phyloP scores from a whole-genome alignment of 2,797 vertebrate species.

The Peromyscus melanophrys region DNA sequence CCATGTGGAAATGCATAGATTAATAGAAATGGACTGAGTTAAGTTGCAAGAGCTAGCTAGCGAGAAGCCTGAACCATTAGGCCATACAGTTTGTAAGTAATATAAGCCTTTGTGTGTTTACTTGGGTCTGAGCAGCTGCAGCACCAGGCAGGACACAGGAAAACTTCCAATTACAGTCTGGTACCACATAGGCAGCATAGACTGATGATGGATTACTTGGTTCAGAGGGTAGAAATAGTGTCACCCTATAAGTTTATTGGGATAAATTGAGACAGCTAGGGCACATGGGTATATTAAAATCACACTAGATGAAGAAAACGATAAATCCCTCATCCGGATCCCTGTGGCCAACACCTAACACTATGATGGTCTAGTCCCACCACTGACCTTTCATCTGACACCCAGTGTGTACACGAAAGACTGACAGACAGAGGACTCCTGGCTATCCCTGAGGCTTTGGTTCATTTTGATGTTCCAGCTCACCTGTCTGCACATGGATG shows the following conservation, averaged over 20 bases:
- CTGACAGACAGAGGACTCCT: background rate
- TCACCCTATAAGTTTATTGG: background rate
- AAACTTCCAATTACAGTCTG: background rate
- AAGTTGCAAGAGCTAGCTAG: no score
- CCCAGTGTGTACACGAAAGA: background rate
- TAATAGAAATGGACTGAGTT: no score
- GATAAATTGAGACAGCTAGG: background rate
- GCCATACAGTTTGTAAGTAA: no score
- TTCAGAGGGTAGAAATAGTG: background rate
- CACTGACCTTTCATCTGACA: background rate
- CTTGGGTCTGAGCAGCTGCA: no score
- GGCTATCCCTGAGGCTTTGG: background rate
- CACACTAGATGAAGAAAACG: background rate
- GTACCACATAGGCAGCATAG: no score
- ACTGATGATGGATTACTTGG: background rate
- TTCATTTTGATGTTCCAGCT: background rate
- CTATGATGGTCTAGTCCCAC: background rate
- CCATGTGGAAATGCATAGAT: no score
- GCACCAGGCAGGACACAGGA: no score
- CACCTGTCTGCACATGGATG: background rate
- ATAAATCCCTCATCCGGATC: background rate
- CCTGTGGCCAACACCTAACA: background rate
- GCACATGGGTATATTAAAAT: background rate
- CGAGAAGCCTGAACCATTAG: no score
- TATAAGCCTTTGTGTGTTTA: no score